Evolutionary conservation across 2,113 vertebrate species (phyloP), one percentile per base, ranked within the genome.

Genomic region (Lepidothrix coronata): DNA sequence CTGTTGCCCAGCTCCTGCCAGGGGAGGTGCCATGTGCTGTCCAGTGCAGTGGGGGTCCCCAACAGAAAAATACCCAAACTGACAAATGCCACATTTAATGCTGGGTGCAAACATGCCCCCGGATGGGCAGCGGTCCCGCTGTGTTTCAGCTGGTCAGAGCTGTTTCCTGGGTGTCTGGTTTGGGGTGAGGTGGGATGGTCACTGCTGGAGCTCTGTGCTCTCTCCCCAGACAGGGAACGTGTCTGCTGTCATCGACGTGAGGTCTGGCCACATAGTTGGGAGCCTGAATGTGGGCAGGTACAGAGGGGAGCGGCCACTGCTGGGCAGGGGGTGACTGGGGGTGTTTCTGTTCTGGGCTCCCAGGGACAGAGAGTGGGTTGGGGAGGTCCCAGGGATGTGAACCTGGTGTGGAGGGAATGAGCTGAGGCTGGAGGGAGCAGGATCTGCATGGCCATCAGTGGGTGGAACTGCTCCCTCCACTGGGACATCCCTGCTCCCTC

Each of bases 231-330:
- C 65, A 31, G 52, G 84, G 8, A 96, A 76, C 0, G 37, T 97
- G 59, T 97, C 96, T 0, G 72, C 97, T 20, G 55, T 88, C 22
- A 39, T 97, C 1, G 2, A 78, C 0, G 21, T 94, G 57, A 85
- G 9, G 8, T 85, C 91, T 0, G 48, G 91, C n/a, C 93, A 11
- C 76, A 92, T 98, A 0, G 49, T 78, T 3, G 98, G 97, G 46
- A 81, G 46, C 54, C 62, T 98, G 71, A 43, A 22, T 1, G 4
- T 97, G 51, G 94, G 92, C 91, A 96, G 76, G 98, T 98, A 95
- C 0, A 31, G 90, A 95, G 88, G 9, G 62, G 9, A 65, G 46
- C 58, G 24, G 80, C 39, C 44, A 11, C 22, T 13, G 15, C 35
- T n/a, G 83, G 55, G 35, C 76, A 19, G 54, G 18, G 17, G 2